Evolutionary conservation across 2,888 invertebrate genomes (phyloP).

Genomic region (Listrodromus nycthemerus): DNA sequence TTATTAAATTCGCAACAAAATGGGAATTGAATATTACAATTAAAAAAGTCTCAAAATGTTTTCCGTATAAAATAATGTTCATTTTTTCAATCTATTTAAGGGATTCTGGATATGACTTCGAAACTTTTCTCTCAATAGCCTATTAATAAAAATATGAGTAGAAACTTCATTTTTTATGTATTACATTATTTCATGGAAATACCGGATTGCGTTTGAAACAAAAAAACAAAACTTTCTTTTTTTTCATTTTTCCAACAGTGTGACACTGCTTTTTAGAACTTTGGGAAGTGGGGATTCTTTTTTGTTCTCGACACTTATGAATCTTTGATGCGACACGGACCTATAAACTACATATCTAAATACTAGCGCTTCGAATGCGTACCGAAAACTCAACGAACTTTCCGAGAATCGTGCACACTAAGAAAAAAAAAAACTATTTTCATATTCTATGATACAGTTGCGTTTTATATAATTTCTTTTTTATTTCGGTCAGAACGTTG

Average conservation of each 20-base stretch:
- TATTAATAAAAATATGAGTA: not conserved
- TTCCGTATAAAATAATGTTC: not conserved
- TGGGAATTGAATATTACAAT: not conserved
- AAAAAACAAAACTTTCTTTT: conserved; percentile 8
- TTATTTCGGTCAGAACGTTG: conserved; percentile 28
- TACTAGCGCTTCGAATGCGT: conserved; percentile 64
- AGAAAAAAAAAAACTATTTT: conserved; percentile 26
- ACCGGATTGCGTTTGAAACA: conserved; percentile 20
- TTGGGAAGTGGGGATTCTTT: conserved; percentile 20
- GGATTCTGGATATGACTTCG: conserved; percentile 6
- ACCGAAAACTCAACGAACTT: conserved; percentile 42
- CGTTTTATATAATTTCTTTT: conserved; percentile 1
- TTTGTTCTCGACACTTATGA: conserved; percentile 27
- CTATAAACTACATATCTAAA: conserved; percentile 70
- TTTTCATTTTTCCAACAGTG: conserved; percentile 13
- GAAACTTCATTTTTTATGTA: not conserved
- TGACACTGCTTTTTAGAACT: not conserved
- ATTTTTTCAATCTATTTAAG: conserved; percentile 12
- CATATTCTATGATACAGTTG: conserved; percentile 38
- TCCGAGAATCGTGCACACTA: conserved; percentile 24
- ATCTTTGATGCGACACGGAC: conserved; percentile 67
- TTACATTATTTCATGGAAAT: conserved; percentile 53
- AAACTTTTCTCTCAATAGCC: not conserved
- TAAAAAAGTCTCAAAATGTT: not conserved
- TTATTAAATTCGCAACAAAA: not conserved